Percentiles rank a stretch among this genome's conserved stretches.
phyloP scores from a whole-genome alignment of 1,140 invertebrate genomes.

The Drosophila dunni region DNA sequence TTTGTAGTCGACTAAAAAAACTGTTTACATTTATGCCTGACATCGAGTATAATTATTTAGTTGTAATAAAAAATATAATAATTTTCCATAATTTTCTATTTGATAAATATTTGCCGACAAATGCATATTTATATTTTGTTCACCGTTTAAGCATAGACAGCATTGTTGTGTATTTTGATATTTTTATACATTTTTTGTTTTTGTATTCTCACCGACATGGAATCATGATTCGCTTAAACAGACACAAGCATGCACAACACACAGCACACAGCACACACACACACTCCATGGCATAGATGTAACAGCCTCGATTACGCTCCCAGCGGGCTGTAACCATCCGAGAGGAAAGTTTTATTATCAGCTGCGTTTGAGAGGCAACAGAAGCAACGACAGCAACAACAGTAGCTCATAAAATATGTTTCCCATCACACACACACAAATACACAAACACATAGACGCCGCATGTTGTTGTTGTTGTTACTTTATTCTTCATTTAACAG shows the following conservation, averaged over 20 bases:
- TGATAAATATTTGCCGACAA: constrained; percentile 10
- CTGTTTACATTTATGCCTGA: too few relatives aligned
- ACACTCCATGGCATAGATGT: constrained; percentile 51
- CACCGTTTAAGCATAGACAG: constrained; percentile 8
- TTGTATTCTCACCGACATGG: constrained; percentile 14
- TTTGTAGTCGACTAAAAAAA: neutral
- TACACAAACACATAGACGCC: constrained; percentile 9
- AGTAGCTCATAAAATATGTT: constrained; percentile 80
- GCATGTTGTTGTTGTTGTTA: constrained; percentile 52
- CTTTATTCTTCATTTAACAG: constrained; percentile 81
- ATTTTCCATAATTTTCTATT: constrained; percentile 8
- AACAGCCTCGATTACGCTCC: constrained; percentile 77
- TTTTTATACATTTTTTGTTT: constrained; percentile 15
- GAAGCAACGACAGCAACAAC: constrained; percentile 50
- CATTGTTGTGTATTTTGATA: constrained; percentile 10
- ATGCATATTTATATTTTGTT: neutral
- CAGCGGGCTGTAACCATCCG: constrained; percentile 69
- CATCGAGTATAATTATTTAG: neutral
- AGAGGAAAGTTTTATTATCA: constrained; percentile 79
- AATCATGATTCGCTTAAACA: constrained; percentile 48
- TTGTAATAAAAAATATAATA: neutral
- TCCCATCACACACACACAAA: constrained; percentile 63
- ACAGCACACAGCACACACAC: constrained; percentile 17
- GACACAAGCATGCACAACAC: constrained; percentile 17
- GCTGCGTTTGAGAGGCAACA: constrained; percentile 49